Base-by-base conservation (phyloP, 2,797 vertebrate genomes). In the Scomberomorus guttatus region DNA sequence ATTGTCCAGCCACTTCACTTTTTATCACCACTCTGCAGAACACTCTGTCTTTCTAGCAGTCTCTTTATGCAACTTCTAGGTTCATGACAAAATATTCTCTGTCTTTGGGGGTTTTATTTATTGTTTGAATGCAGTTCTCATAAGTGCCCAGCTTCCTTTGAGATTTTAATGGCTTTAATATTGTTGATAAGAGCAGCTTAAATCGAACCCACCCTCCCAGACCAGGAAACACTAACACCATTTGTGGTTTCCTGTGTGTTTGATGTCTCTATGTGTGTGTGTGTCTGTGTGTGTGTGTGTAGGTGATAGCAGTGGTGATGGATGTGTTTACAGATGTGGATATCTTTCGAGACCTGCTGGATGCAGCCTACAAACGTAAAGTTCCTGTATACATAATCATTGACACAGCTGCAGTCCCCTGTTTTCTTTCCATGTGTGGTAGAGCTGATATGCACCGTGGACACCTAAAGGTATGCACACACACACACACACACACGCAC, bases 241-340 rank as follows among this genome's bases (percentile, higher is more conserved):
- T 58, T 58, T 79, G 34, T 77, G 67, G 24, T 75, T 87, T 89
- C 73, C 59, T 69, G 14, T 85, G 15, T 77, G n/a, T 79, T 2
- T 44, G 42, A 13, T 13, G 17, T 48, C 1, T 48, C 1, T 48
- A 0, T 48, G 17, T 46, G 15, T 46, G 44, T 46, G 15, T 63
- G 52, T 65, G 46, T 68, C 27, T 77, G 51, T 72, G 37, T 77
- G 75, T 37, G 56, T 77, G 46, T 70, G 42, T 81, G 1, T 84
- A 99, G 98, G 96, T 99, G 65, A 97, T 99, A 0, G 97, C 97
- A 0, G 96, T 99, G 77, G 98, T 98, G 69, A 99, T 99, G 98
- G 98, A 99, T 79, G 94, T 95, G 90, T 99, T 99, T 87, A 99
- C 98, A 0, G 98, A 99, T 0, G 97, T 99, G 25, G 98, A 99